These are phyloP conservation scores for Microctenopoma lineatum DNA, from an alignment of 2,797 vertebrate species.

Conservation along the genomic window DNA sequence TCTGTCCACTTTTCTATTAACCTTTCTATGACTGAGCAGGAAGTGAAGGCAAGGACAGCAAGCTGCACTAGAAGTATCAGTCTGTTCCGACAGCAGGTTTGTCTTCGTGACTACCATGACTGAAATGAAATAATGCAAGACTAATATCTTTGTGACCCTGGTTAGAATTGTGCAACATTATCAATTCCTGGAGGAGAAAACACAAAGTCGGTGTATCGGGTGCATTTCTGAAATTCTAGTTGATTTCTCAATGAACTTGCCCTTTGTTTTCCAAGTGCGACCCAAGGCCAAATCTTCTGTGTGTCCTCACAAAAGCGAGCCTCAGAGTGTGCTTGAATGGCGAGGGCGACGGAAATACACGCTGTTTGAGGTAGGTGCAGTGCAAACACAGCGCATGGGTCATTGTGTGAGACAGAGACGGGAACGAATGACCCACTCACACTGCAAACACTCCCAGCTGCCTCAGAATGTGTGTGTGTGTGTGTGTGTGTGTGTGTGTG, in stretches of 20 bases:
- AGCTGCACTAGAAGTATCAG: constrained; percentile 27
- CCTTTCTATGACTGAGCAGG: constrained; percentile 28
- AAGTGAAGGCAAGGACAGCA: constrained; percentile 19
- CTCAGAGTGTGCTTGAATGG: constrained; percentile 62
- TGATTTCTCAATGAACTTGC: constrained; percentile 81
- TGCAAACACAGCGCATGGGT: constrained; percentile 79
- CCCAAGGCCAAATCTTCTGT: constrained; percentile 67
- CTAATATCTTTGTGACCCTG: constrained; percentile 62
- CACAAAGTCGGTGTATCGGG: constrained; percentile 38
- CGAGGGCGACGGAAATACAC: constrained; percentile 65
- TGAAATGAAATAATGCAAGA: constrained; percentile 33
- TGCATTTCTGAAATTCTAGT: constrained; percentile 63
- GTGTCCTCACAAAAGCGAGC: constrained; percentile 69
- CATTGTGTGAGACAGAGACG: constrained; percentile 73
- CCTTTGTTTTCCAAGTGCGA: constrained; percentile 62
- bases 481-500: constrained; percentile 11
- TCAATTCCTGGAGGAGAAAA: constrained; percentile 32
- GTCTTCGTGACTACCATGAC: constrained; percentile 59
- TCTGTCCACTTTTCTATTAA: constrained; percentile 39
- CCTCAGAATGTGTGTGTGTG: constrained; percentile 45
- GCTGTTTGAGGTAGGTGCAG: constrained; percentile 80
- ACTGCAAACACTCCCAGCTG: constrained; percentile 83
- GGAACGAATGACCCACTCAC: constrained; percentile 62
- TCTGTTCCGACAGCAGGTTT: constrained; percentile 41
- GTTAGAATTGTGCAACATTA: constrained; percentile 57